A percentile compares a stretch with the other conserved stretches of the same genome.
Conservation (phyloP, 30 jellyfish, hydroid and myxozoan species). For the Pseudorhiza aurosa region DNA sequence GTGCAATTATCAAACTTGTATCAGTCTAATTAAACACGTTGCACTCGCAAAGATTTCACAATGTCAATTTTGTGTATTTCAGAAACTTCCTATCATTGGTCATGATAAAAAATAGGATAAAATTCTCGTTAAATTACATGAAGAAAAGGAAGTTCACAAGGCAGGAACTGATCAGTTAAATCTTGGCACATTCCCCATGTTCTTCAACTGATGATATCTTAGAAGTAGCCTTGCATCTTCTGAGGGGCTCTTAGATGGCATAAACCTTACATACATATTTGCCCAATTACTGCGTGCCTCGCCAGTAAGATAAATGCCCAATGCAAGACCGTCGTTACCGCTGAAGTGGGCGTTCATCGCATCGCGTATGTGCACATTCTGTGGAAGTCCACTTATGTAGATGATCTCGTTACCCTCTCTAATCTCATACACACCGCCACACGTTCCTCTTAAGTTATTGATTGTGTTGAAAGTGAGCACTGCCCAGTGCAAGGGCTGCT, state of each 20-base stretch:
- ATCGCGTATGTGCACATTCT: constrained; percentile 87
- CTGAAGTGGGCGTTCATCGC: constrained; percentile 98
- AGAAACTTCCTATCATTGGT: too few species aligned
- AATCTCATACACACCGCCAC: constrained; percentile 98
- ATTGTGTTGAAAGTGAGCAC: constrained; percentile 82
- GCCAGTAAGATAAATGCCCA: constrained; percentile 77
- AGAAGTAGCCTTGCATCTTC: constrained; percentile 90
- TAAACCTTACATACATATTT: constrained; percentile 73
- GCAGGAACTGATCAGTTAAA: constrained; percentile 68
- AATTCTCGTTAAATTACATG: too few species aligned
- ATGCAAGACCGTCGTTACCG: constrained; percentile 92
- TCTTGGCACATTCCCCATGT: constrained; percentile 84
- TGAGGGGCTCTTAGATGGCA: constrained; percentile 83
- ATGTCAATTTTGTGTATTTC: too few species aligned
- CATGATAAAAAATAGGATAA: too few species aligned
- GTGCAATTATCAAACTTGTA: too few species aligned
- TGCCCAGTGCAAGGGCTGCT: constrained; percentile 83
- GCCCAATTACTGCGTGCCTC: constrained; percentile 63
- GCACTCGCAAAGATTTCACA: too few species aligned
- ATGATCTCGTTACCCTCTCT: constrained; percentile 65
- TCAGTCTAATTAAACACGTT: too few species aligned
- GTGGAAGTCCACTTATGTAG: constrained; percentile 98
- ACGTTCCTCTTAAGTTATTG: constrained; percentile 73
- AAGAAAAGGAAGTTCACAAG: too few species aligned
- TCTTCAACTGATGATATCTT: constrained; percentile 80